phyloP scores from a whole-genome alignment of 2,113 vertebrate species.

The Ochotona curzoniae region DNA sequence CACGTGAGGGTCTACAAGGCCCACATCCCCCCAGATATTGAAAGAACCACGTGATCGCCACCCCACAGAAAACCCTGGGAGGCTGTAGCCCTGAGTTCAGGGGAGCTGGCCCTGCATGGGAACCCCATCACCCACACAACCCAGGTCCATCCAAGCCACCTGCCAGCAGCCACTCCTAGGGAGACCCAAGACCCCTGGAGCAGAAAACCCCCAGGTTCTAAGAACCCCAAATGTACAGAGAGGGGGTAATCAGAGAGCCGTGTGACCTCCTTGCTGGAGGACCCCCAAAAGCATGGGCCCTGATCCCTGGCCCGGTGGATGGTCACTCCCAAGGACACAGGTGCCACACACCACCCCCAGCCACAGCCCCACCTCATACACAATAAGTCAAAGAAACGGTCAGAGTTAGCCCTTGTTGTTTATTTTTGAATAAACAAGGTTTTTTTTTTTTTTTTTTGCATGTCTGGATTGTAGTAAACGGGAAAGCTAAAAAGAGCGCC shows the following conservation, averaged over 20 bases:
- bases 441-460: constrained; percentile 67
- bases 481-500: constrained; percentile 61
- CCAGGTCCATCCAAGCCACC: neutral
- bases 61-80: neutral
- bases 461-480: constrained; percentile 38
- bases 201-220: neutral
- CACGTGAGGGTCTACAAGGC: accelerated
- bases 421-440: constrained; percentile 77
- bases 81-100: no score
- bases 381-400: neutral
- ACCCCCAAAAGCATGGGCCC: neutral
- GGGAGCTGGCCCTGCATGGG: no score
- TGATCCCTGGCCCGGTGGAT: neutral
- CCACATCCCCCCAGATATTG: no score
- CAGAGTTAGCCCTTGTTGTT: constrained; percentile 74
- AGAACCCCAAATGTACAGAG: neutral
- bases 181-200: neutral
- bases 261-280: neutral
- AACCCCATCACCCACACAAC: accelerated
- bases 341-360: no score
- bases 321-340: accelerated
- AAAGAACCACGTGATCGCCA: no score
- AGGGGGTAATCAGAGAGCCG: neutral
- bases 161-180: neutral
- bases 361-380: neutral